A percentile compares a stretch with the other conserved stretches of the same genome.
These are phyloP conservation scores for Ennomos erosarius DNA, from an alignment of 2,888 invertebrate species.

Conservation along the genomic window DNA sequence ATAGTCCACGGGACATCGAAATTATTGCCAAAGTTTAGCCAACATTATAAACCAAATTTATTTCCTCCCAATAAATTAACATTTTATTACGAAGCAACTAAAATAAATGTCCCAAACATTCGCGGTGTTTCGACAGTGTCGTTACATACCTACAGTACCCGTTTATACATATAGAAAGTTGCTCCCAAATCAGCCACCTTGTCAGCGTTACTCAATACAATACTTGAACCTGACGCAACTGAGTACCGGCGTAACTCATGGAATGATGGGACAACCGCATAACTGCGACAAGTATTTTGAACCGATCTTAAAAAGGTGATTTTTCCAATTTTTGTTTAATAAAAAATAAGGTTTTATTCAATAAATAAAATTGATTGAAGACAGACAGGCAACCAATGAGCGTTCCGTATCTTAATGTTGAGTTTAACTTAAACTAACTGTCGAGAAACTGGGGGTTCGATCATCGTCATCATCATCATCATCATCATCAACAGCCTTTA, in stretches of 20 bases:
- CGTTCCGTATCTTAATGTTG: too few species aligned
- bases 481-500: too few species aligned
- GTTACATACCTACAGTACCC: slow-evolving; percentile 62
- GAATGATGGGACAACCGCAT: too few species aligned
- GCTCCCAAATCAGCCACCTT: slow-evolving; percentile 72
- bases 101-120: slow-evolving; percentile 29
- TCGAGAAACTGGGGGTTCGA: too few species aligned
- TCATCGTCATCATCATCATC: too few species aligned
- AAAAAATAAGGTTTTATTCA: too few species aligned
- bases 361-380: too few species aligned
- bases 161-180: slow-evolving; percentile 78
- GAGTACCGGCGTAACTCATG: slow-evolving; percentile 4
- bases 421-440: too few species aligned
- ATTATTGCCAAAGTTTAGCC: too few species aligned
- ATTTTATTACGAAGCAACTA: slow-evolving; percentile 1
- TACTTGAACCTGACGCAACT: slow-evolving; percentile 9
- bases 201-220: slow-evolving; percentile 72
- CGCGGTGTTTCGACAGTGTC: slow-evolving; percentile 58
- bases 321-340: neutral
- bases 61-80: neutral
- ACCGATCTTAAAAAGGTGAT: neutral
- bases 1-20: too few species aligned
- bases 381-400: too few species aligned
- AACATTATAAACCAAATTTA: neutral
- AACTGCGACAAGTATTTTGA: neutral